Base-by-base conservation (phyloP, 2,797 vertebrate species). In the Cossypha dichroa region DNA sequence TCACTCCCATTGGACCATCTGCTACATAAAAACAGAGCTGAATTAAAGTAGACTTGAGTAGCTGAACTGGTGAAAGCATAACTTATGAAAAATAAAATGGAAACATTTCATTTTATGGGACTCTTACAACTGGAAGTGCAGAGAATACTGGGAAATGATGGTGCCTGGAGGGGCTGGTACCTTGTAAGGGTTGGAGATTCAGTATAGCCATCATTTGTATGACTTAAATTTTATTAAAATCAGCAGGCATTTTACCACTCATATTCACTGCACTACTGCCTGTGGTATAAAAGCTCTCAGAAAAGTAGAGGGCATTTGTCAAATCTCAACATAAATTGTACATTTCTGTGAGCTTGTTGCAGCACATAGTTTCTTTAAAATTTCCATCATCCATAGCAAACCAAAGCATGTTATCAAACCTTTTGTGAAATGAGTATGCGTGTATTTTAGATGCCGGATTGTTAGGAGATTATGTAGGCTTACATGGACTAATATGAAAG, bases 391-490 rank as follows among this genome's bases (percentile, higher is more conserved):
- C 84, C 43, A 15, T 38, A 78, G 55, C 33, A 88, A 86, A 46
- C 22, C 15, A 78, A 78, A 88, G 69, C 55, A 77, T 36, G 40
- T 62, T 93, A 62, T 88, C 86, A 85, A 76, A 75, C 31, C 54
- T 86, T 43, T 55, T 82, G 75, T 94, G 41, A 77, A 77, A 58
- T 23, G 75, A 88, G 43, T 74, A 83, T 62, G 78, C 82, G 25
- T 62, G 58, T 68, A 88, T 83, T 93, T 89, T 85, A 90, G 85
- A 83, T 84, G 46, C 59, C 0, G 0, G 91, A 89, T 92, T 95
- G 69, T 40, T 77, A 75, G 80, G 76, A 95, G 96, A 92, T 96
- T 91, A 92, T 75, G 60, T 89, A 68, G 84, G 90, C 63, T 96
- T 85, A 93, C 81, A 66, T 43, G 59, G 63, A 94, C 75, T 85